Evolutionary conservation across 2,888 invertebrate species (phyloP).

Genomic region (Himalopsyche kuldschensis): DNA sequence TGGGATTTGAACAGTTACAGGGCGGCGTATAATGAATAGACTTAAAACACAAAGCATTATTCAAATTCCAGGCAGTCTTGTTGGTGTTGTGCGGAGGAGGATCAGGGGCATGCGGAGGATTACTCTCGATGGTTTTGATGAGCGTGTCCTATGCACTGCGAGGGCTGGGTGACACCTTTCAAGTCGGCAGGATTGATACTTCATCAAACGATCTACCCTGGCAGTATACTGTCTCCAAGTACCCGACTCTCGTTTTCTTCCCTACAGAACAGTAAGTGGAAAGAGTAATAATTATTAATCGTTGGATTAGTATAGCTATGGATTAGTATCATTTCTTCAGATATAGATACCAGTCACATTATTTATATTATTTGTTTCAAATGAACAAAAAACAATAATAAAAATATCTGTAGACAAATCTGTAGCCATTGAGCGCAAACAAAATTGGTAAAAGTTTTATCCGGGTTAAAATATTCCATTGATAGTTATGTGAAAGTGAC

Average conservation of each 20-base stretch:
- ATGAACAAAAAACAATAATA: too few species aligned
- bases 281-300: neutral
- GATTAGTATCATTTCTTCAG: too few species aligned
- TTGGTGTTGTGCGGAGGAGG: slow-evolving; percentile 78
- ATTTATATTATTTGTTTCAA: too few species aligned
- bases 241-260: slow-evolving; percentile 81
- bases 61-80: slow-evolving; percentile 63
- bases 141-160: slow-evolving; percentile 66
- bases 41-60: too few species aligned
- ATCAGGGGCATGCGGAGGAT: slow-evolving; percentile 75
- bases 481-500: slow-evolving; percentile 29
- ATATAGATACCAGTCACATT: too few species aligned
- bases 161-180: slow-evolving; percentile 54
- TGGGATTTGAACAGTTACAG: too few species aligned
- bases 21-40: too few species aligned
- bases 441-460: too few species aligned
- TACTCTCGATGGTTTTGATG: slow-evolving; percentile 69
- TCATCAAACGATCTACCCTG: slow-evolving; percentile 85
- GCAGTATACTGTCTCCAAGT: slow-evolving; percentile 77
- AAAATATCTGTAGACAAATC: too few species aligned
- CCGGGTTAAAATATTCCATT: slow-evolving; percentile 28
- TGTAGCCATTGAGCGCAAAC: too few species aligned
- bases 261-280: slow-evolving; percentile 65
- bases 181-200: slow-evolving; percentile 75
- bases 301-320: too few species aligned